Base-by-base conservation (phyloP, 2,888 invertebrate genomes). In the Acanthococcus lagerstroemiae region DNA sequence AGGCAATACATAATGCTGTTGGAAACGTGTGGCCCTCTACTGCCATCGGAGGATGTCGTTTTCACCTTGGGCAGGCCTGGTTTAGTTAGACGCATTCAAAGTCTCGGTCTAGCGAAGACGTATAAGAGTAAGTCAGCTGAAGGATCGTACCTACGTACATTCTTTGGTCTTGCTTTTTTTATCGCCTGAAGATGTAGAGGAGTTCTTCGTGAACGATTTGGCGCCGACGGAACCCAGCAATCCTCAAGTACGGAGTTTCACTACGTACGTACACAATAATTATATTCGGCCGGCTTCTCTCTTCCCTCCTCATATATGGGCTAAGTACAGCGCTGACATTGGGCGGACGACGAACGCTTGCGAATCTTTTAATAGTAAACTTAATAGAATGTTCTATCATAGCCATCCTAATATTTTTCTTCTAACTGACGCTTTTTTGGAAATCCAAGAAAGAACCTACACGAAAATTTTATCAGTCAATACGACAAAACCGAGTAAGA, bases 61-160 rank as follows among this genome's bases (percentile, higher is more conserved):
- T 30, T 30, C 37, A 30, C 12, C 37, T 30, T 30, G 37, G 37
- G 37, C 37, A 30, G 37, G 12, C 37, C 12, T 30, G 6, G 37
- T 30, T 30, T 12, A n/a, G n/a, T n/a, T n/a, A 6, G 37, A 30
- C 37, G 37, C 37, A 30, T 30, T 30, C 37, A 30, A 30, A 30
- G 37, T 30, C 37, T 30, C 12, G 37, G 37, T 30, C 12, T 30
- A 12, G 37, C 37, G 37, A 30, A 30, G 12, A 30, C 37, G 12
- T 30, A 30, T 30, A 30, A 30, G 37, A 30, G 61, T 26, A 7
- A 25, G 4, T 22, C 22, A 9, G 52, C 52, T 15, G 52, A 52
- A 52, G 52, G 52, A 22, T 52, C 52, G 21, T 52, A 52, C 22
- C 24, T 52, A 19, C 52, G 24, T 52, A 19, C 52, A 19, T 52